Evolutionary conservation across 2,113 vertebrate genomes (phyloP).

Genomic region (Camarhynchus parvulus): DNA sequence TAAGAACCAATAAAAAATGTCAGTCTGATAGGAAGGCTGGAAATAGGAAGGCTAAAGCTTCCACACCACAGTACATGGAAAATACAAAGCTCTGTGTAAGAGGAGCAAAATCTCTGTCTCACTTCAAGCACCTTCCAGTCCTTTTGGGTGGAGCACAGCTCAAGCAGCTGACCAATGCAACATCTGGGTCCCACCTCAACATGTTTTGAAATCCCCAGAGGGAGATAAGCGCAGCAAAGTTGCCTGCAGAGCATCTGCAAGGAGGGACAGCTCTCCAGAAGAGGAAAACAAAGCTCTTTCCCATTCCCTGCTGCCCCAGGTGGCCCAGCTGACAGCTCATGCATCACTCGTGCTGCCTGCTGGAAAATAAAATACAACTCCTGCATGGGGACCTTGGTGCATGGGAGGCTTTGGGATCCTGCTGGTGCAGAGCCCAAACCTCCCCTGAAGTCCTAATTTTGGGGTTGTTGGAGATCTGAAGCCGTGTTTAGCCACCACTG

Average conservation of each 20-base stretch:
- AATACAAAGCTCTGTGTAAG: neutral
- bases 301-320: neutral
- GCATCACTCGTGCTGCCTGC: neutral
- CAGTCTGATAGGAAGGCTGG: neutral
- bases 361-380: neutral
- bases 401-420: neutral
- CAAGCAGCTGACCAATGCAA: neutral
- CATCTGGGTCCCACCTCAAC: neutral
- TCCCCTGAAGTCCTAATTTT: neutral
- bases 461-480: rapidly evolving
- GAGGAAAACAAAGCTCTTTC: neutral
- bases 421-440: neutral
- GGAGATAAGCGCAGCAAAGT: neutral
- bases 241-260: neutral
- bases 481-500: neutral
- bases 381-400: rapidly evolving
- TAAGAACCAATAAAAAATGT: constrained; percentile 6
- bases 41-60: neutral
- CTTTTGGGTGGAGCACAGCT: neutral
- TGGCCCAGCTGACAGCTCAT: neutral
- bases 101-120: neutral
- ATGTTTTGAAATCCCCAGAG: neutral
- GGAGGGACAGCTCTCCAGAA: neutral
- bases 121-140: neutral
- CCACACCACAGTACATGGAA: neutral